phyloP scores from a whole-genome alignment of 2,888 invertebrate species.

The Mimas tiliae region DNA sequence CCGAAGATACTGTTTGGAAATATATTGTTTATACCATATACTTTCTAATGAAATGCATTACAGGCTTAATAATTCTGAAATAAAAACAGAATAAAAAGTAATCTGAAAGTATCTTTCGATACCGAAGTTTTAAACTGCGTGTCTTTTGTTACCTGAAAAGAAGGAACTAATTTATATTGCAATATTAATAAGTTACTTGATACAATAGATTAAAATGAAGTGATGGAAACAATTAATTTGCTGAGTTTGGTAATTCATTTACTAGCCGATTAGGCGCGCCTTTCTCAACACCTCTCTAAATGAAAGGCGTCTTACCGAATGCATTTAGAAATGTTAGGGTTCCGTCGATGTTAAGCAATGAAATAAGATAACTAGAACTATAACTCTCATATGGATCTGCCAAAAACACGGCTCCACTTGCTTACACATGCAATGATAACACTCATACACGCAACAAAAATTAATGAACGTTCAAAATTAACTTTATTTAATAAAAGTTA shows the following conservation, averaged over 20 bases:
- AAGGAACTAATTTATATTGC: not conserved
- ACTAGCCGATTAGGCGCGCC: constrained; percentile 43
- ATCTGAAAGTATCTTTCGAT: constrained; percentile 3
- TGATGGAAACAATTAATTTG: constrained; percentile 38
- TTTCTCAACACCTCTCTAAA: constrained; percentile 56
- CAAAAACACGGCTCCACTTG: too few relatives aligned
- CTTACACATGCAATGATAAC: too few relatives aligned
- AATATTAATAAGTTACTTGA: not conserved
- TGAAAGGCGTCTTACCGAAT: constrained; percentile 47
- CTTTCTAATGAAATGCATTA: too few relatives aligned
- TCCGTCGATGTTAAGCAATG: not conserved
- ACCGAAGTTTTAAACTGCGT: not conserved
- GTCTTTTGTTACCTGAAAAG: not conserved
- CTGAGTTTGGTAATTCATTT: constrained; percentile 41
- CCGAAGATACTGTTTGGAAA: too few relatives aligned
- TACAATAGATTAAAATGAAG: constrained; percentile 18
- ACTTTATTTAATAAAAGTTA: too few relatives aligned
- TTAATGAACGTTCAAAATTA: too few relatives aligned
- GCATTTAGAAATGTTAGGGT: constrained; percentile 34
- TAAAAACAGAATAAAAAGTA: too few relatives aligned
- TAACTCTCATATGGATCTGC: too few relatives aligned
- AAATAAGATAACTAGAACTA: too few relatives aligned
- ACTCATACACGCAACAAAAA: too few relatives aligned
- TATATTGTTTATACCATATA: too few relatives aligned
- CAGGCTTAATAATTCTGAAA: too few relatives aligned